Base-by-base conservation (phyloP, 2,888 invertebrate genomes). In the Holacanthella duospinosa region DNA sequence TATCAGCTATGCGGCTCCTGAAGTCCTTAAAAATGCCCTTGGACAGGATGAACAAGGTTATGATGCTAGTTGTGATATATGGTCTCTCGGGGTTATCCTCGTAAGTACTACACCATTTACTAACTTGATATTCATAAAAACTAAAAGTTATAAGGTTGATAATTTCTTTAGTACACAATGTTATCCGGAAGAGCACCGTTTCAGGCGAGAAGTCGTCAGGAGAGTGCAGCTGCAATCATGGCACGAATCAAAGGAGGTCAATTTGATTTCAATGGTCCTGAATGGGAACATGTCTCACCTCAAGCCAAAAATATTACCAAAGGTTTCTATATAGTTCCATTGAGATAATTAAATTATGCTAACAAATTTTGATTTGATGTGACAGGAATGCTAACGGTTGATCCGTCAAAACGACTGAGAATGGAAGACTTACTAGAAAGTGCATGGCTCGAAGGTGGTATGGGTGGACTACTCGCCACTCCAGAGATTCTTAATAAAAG, bases 31-130 rank as follows among this genome's bases (percentile, higher is more conserved):
- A 26, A 83, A 84, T 70, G 84, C 77, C 25, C 75, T 76, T 61
- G 66, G 66, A 62, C 67, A 69, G 63, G 66, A 66, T 61, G 70
- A 68, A 54, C 62, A 65, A 59, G 69, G 88, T 29, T 96, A 96
- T 79, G 90, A 92, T 69, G 88, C 93, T 76, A 87, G 89, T 75
- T 94, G 94, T 80, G 97, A 97, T 80, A 80, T 95, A 64, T 97
- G 96, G 93, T 92, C 93, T 71, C 81, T 97, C 0, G 97, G 97
- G 0, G 94, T 94, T 1, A 90, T 95, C 69, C 80, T 94, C 77
- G 87, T 87, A 72, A 80, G 82, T n/a, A n/a, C n/a, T n/a, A n/a
- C n/a, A n/a, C n/a, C n/a, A n/a, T n/a, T n/a, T n/a, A n/a, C 6
- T 26, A 48, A 19, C 9, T 29, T 19, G 3, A 59, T 58, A 19